phyloP scores from a whole-genome alignment of 2,113 vertebrate genomes.

The Eubucco bourcierii region DNA sequence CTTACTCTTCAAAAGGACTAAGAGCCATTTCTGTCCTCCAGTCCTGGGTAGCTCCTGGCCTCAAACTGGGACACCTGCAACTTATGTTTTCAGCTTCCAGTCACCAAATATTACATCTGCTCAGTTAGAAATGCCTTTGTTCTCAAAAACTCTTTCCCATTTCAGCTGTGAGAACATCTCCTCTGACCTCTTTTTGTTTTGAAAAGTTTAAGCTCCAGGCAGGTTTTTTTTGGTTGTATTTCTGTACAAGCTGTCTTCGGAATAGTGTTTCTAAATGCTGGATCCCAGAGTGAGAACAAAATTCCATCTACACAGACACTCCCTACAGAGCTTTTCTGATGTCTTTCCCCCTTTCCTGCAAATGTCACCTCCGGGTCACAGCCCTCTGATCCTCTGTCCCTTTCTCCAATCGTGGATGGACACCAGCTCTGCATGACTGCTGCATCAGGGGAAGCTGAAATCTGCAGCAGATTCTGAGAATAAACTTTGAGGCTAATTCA shows the following conservation, averaged over 20 bases:
- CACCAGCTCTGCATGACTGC: not conserved
- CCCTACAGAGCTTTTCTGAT: slow-evolving; percentile 1
- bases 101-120: not conserved
- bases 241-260: slow-evolving; percentile 23
- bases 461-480: not conserved
- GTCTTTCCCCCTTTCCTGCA: not conserved
- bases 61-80: not conserved
- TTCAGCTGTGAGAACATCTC: not conserved
- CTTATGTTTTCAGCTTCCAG: not conserved
- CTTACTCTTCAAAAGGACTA: too few species aligned
- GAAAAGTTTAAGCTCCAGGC: not conserved
- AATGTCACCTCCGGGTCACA: not conserved
- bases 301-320: not conserved
- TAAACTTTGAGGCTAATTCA: not conserved
- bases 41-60: too few species aligned
- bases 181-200: slow-evolving; percentile 16
- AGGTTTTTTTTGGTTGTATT: not conserved
- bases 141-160: not conserved
- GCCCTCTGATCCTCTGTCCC: not conserved
- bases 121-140: not conserved
- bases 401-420: not conserved
- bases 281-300: slow-evolving; percentile 27
- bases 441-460: not conserved
- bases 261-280: not conserved
- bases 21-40: too few species aligned